These are phyloP conservation scores for Gymnorhina tibicen DNA, from an alignment of 2,113 vertebrate species.

Conservation along the genomic window DNA sequence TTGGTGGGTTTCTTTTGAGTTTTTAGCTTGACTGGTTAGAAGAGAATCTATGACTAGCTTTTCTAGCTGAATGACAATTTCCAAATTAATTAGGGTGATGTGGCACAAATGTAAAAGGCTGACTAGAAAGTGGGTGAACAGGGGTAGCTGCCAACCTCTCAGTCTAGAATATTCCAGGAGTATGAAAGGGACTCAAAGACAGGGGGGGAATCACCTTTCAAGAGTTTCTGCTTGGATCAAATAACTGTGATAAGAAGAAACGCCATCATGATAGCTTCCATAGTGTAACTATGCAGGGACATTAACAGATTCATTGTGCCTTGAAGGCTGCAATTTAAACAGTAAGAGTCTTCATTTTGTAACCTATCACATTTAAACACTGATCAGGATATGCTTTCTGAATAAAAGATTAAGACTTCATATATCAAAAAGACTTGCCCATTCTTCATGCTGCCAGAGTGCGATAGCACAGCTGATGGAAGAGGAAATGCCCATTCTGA, in stretches of 20 bases:
- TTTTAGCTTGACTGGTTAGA: background rate
- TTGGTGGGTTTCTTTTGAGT: background rate
- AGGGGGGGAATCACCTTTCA: background rate
- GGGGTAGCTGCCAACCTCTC: background rate
- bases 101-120: background rate
- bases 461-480: background rate
- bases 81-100: background rate
- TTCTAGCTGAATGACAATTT: background rate
- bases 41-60: background rate
- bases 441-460: background rate
- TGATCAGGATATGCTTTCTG: constrained; percentile 42
- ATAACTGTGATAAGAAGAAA: background rate
- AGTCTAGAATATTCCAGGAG: background rate
- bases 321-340: constrained; percentile 35
- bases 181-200: background rate
- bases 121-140: background rate
- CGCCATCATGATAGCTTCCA: background rate
- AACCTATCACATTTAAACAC: constrained; percentile 25
- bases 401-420: constrained; percentile 44
- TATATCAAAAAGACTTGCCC: background rate
- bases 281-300: background rate
- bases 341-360: constrained; percentile 19
- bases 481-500: background rate
- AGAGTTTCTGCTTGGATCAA: background rate
- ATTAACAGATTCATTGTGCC: constrained; percentile 13